Base-by-base conservation (phyloP, 2,888 invertebrate genomes). In the Meliscaeva auricollis region DNA sequence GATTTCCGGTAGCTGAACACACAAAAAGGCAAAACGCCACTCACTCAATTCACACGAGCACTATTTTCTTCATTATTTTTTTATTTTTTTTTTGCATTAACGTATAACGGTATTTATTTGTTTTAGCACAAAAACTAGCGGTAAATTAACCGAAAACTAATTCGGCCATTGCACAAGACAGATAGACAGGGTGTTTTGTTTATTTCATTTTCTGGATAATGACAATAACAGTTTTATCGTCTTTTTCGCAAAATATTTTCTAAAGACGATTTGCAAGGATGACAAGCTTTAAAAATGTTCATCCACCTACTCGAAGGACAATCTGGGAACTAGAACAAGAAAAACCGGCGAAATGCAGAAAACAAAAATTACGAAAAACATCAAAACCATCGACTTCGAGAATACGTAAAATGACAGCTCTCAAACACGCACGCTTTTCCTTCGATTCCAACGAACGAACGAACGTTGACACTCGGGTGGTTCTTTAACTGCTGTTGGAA, bases 401-500 rank as follows among this genome's bases (percentile, higher is more conserved):
- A 60, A 41, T 60, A 60, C 60, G 60, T 8, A n/a, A 41, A 72
- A 64, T 76, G 80, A 84, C 84, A 75, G 75, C 75, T 84, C 70
- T 64, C 78, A 75, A 79, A 84, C 84, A 79, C 84, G 79, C 84
- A 84, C 84, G 75, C 60, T 68, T 76, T 80, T 80, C 66, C 20
- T 74, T 48, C 62, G 80, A 48, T 38, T 44, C 46, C 66, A 8
- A 38, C 38, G 62, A 75, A 75, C 84, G 64, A 75, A 70, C 64
- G 46, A 87, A 73, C 64, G 69, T 64, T 50, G 74, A 78, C 77
- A 85, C 81, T 77, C 76, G 54, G 7, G 35, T 7, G 56, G 85
- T 44, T 69, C 69, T 20, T 52, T 54, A 22, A 68, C 78, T 83
- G 88, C 88, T 87, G 88, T 87, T 89, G 89, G 89, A 89, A 89